phyloP scores from a whole-genome alignment of 2,113 vertebrate species.

The Myodes glareolus region DNA sequence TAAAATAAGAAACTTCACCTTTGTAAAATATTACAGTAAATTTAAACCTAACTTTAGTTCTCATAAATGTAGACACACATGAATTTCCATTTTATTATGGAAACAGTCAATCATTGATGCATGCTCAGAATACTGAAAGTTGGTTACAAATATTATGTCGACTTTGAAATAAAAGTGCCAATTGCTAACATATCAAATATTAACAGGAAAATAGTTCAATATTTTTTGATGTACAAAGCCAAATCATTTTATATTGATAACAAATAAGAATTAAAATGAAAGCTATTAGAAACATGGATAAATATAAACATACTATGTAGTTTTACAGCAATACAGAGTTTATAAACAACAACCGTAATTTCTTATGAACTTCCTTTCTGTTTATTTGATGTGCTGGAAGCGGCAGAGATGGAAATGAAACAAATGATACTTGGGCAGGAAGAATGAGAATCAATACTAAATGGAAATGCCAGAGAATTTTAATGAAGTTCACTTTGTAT shows the following conservation, averaged over 20 bases:
- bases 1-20: background rate
- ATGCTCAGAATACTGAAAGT: background rate
- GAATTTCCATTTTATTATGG: background rate
- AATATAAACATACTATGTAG: background rate
- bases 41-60: background rate
- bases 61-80: background rate
- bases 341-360: background rate
- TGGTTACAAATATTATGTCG: background rate
- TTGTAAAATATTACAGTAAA: background rate
- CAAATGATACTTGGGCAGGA: background rate
- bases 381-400: background rate
- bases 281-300: background rate
- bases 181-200: background rate
- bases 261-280: background rate
- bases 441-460: accelerated
- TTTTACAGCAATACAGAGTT: background rate
- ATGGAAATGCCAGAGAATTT: background rate
- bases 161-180: background rate
- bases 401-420: background rate
- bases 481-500: background rate
- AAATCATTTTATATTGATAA: background rate
- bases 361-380: background rate
- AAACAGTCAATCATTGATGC: background rate
- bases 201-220: background rate
- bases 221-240: background rate